Evolutionary conservation across 2,888 invertebrate species (phyloP), one percentile per base, ranked within the genome.

Genomic region (Dromius quadrimaculatus): DNA sequence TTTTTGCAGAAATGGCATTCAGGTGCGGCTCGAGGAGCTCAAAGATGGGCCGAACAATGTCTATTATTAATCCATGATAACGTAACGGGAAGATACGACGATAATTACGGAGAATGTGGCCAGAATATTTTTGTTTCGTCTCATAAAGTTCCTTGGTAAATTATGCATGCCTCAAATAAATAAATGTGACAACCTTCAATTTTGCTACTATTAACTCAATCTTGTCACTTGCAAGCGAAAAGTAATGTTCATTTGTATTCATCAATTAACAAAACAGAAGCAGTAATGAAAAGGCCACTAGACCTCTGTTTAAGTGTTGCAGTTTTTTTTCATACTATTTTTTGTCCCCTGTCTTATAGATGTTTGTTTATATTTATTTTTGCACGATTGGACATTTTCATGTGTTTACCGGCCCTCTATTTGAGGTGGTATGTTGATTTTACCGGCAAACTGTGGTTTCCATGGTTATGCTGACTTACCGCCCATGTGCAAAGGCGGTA

Each of bases 81-180:
- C 75, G 84, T 86, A 0, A 84, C 85, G 17, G 91, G 91, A 70
- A 86, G 91, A 71, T 85, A 86, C 71, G 86, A 90, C 23, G 86
- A 89, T 11, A 83, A 86, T 71, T 89, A 89, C 74, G 93, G 93
- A 23, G 83, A 87, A 22, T 93, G 93, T 78, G 93, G 93, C 1
- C 93, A 93, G 81, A 93, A 93, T 81, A 89, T 93, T 71, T 93
- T 93, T 79, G 90, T 92, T 20, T 87, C 92, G n/a, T 88, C 90
- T 1, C 89, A 90, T 74, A 89, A 90, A 82, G 91, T 92, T 19
- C 91, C 92, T 23, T 93, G 93, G 93, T 92, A 84, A 84, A 83
- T 77, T 19, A 54, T 34, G 47, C 13, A 36, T 62, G 32, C 3
- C 28, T 28, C 3, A 28, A 28, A 28, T 5, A 54, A 23, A 54